These are phyloP conservation scores for Donacobius atricapilla DNA, from an alignment of 2,113 vertebrate species.

Conservation along the genomic window DNA sequence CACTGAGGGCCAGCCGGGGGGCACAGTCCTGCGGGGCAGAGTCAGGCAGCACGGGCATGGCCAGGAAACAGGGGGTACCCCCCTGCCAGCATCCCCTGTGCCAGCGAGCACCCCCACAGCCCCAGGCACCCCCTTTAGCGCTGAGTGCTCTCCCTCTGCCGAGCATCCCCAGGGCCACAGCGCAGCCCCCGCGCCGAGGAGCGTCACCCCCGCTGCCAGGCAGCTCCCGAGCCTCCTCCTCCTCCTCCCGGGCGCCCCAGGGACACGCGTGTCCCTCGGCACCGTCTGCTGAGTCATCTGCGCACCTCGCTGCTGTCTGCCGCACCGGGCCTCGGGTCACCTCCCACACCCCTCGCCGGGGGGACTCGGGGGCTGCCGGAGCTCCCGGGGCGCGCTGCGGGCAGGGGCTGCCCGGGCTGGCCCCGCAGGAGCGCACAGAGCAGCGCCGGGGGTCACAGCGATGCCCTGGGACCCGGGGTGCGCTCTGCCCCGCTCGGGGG, in stretches of 20 bases:
- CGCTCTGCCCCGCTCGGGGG: not conserved
- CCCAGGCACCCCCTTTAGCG: not conserved
- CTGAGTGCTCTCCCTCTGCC: not conserved
- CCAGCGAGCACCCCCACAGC: not conserved
- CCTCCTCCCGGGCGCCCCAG: not conserved
- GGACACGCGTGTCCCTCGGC: not conserved
- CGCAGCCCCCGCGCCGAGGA: not conserved
- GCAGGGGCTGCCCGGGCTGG: not conserved
- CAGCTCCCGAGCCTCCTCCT: not conserved
- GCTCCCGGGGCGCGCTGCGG: not conserved
- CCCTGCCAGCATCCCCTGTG: not conserved
- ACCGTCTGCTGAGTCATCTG: not conserved
- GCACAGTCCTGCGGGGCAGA: not conserved
- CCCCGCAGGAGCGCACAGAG: not conserved
- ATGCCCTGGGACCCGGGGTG: rapidly evolving
- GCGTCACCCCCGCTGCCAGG: not conserved
- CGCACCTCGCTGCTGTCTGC: not conserved
- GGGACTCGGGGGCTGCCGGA: too few relatives aligned
- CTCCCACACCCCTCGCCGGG: too few relatives aligned
- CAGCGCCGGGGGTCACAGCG: not conserved
- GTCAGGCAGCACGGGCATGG: not conserved
- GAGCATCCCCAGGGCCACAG: not conserved
- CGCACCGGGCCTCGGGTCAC: not conserved
- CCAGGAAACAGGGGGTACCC: too few relatives aligned
- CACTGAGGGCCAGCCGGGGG: too few relatives aligned